Percentiles rank a stretch among this genome's conserved stretches.
These are phyloP conservation scores for Lycaon pictus DNA, from an alignment of 2,113 vertebrate genomes.

Conservation along the genomic window DNA sequence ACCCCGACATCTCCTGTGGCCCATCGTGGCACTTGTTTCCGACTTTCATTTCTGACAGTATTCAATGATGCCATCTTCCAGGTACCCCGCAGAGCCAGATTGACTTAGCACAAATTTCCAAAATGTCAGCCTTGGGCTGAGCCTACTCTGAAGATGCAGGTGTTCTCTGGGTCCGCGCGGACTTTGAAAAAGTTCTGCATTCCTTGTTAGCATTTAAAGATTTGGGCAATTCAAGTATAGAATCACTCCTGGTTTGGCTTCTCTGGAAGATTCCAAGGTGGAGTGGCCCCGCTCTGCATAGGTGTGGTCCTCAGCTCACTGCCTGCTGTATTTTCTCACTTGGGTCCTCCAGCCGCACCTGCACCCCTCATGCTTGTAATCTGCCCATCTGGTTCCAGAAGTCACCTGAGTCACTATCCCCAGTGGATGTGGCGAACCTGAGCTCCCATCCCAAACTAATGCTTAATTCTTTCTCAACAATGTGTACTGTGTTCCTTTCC, in stretches of 20 bases:
- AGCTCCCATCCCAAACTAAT: not conserved
- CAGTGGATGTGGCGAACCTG: not conserved
- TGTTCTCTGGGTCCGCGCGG: not conserved
- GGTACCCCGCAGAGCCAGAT: not conserved
- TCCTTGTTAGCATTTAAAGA: not conserved
- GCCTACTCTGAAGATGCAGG: not conserved
- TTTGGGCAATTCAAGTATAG: not conserved
- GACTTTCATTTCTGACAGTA: accelerated
- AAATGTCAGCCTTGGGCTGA: not conserved
- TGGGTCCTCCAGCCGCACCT: too few relatives aligned
- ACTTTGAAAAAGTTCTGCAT: not conserved
- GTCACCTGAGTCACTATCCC: not conserved
- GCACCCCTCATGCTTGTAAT: not conserved
- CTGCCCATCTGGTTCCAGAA: not conserved
- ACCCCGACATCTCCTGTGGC: not conserved
- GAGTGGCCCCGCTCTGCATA: not conserved
- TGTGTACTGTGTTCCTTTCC: not conserved
- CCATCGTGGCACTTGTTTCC: accelerated
- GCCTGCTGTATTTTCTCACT: not conserved
- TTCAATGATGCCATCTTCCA: not conserved
- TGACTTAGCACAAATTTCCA: not conserved
- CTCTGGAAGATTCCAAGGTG: not conserved
- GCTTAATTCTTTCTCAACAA: not conserved
- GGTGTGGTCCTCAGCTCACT: not conserved
- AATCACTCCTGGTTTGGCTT: not conserved